Evolutionary conservation across 2,888 invertebrate genomes (phyloP).

Genomic region (Odontocerum albicorne): DNA sequence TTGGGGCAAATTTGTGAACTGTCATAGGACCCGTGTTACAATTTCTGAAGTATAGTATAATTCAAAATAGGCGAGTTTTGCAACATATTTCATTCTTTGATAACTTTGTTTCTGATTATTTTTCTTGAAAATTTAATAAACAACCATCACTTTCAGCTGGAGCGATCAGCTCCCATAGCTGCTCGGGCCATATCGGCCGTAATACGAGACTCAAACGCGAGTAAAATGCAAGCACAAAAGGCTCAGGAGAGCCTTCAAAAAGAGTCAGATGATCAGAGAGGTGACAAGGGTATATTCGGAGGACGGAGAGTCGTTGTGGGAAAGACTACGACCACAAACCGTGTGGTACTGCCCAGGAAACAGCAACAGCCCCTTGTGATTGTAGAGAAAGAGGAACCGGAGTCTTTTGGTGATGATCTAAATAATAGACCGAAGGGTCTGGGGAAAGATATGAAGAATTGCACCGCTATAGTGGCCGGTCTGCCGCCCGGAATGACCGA

Average conservation of each 20-base stretch:
- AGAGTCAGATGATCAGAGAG: conserved; percentile 5
- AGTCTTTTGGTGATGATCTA: too few relatives aligned
- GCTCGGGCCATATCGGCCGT: conserved; percentile 34
- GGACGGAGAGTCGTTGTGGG: conserved; percentile 21
- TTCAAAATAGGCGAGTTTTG: too few relatives aligned
- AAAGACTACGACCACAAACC: conserved; percentile 5
- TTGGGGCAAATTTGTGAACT: too few relatives aligned
- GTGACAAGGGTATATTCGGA: conserved; percentile 14
- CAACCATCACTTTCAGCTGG: conserved; percentile 24
- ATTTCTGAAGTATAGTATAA: neutral
- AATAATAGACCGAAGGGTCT: conserved; percentile 32
- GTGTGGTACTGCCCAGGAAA: conserved; percentile 30
- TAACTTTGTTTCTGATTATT: too few relatives aligned
- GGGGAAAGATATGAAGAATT: conserved; percentile 15
- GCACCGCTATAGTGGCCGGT: conserved; percentile 44
- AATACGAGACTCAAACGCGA: conserved; percentile 17
- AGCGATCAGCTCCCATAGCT: conserved; percentile 32
- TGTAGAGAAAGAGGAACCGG: conserved; percentile 29
- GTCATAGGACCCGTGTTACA: too few relatives aligned
- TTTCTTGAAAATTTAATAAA: neutral
- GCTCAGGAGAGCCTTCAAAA: too few relatives aligned
- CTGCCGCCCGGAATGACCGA: conserved; percentile 55
- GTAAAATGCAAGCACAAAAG: neutral
- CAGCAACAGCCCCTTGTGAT: conserved; percentile 28
- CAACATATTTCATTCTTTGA: too few relatives aligned